These are phyloP conservation scores for Tenebrosternarchus preto DNA, from an alignment of 2,113 vertebrate species.

Conservation along the genomic window DNA sequence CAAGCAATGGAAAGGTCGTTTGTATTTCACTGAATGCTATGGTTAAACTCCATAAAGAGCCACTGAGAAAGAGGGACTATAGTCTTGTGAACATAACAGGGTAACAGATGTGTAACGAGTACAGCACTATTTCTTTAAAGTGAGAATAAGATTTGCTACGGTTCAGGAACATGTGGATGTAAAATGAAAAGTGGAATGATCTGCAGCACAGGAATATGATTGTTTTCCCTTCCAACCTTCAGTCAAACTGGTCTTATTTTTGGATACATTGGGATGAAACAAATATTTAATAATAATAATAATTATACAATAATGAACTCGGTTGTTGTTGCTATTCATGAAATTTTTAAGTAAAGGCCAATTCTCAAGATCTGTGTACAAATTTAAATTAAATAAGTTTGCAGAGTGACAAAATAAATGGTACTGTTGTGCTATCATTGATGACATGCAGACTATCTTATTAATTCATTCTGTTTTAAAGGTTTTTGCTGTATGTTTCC, in stretches of 20 bases:
- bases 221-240: too few relatives aligned
- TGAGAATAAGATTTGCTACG: not conserved
- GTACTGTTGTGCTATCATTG: not conserved
- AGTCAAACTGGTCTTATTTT: not conserved
- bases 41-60: not conserved
- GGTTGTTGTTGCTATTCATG: not conserved
- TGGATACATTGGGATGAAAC: not conserved
- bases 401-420: not conserved
- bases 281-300: slow-evolving; percentile 8
- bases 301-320: not conserved
- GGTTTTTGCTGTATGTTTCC: not conserved
- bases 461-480: not conserved
- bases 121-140: not conserved
- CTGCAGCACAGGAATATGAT: too few relatives aligned
- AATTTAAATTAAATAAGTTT: not conserved
- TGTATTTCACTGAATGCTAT: not conserved
- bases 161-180: not conserved
- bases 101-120: not conserved
- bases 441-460: not conserved
- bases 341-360: not conserved
- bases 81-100: not conserved
- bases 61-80: not conserved
- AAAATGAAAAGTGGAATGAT: too few relatives aligned
- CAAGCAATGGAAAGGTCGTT: not conserved
- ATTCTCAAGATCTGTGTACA: not conserved